phyloP scores from a whole-genome alignment of 2,113 vertebrate species.

The Pseudorectes ferrugineus region DNA sequence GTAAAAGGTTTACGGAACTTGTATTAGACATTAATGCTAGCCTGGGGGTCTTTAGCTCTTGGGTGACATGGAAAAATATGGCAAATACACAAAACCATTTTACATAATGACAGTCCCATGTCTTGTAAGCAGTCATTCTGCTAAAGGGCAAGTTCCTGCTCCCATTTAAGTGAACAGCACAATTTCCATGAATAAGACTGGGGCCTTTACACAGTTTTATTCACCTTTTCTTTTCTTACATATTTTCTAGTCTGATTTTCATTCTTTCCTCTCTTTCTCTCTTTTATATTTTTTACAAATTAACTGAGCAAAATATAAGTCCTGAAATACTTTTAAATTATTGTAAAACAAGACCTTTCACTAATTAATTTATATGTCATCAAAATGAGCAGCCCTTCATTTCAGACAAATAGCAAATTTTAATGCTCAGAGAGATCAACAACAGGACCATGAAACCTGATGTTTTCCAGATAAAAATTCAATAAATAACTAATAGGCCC shows the following conservation, averaged over 20 bases:
- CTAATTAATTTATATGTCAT: neutral
- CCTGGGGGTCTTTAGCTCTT: neutral
- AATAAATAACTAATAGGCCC: neutral
- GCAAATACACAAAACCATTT: neutral
- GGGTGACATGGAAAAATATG: neutral
- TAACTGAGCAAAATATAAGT: neutral
- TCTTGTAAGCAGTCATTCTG: neutral
- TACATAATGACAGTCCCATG: neutral
- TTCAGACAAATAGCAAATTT: neutral
- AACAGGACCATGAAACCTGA: neutral
- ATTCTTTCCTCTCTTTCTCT: neutral
- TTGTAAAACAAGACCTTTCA: neutral
- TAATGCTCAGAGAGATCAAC: neutral
- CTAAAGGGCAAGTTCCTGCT: neutral
- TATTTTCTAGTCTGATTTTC: neutral
- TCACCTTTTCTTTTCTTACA: neutral
- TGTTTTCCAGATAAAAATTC: neutral
- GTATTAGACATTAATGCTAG: slow-evolving; percentile 17
- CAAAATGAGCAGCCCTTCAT: neutral
- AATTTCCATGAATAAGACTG: neutral
- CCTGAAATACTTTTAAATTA: neutral
- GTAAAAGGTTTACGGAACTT: slow-evolving; percentile 7
- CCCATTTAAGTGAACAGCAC: neutral
- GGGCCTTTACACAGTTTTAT: neutral
- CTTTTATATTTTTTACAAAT: neutral